Base-by-base conservation (phyloP, 1,140 invertebrate genomes). In the Campodea augens region DNA sequence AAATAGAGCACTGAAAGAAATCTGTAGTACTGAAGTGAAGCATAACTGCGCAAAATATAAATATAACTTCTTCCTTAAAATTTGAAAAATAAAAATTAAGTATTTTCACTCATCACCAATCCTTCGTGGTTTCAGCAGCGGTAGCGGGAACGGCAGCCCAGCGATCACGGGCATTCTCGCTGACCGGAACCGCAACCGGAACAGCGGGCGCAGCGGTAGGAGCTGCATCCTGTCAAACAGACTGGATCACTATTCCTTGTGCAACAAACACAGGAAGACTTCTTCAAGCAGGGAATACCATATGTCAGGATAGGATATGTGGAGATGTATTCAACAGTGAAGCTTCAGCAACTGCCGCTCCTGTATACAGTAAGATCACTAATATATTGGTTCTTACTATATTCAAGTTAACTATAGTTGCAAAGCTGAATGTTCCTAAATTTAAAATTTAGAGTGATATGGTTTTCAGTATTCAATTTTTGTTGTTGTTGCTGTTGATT, bases 171-270 rank as follows among this genome's bases (percentile, higher is more conserved):
- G 27, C 27, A 7, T 32, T 32, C 27, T 32, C 27, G 7, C 15
- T 32, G 27, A 32, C 27, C 7, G 27, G 27, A 7, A 32, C 7
- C 27, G 7, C 7, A 15, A 15, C 7, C 27, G 15, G 27, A 7
- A 7, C 70, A 0, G 75, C 77, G 12, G 72, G 68, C 25, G 68
- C 74, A 0, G 78, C 74, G 61, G 72, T 78, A 42, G 27, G 27
- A 15, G 7, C 27, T 10, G 15, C 27, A 7, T 10, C 7, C 15
- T 86, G 81, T 54, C 69, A 72, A 37, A 71, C 72, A 23, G 82
- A 86, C 57, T 86, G 79, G 75, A 55, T 86, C 1, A 64, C 78
- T 20, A 77, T 85, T 18, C 80, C 81, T 0, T 84, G 81, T 58
- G 77, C 75, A 0, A 67, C 63, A 0, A 79, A 78, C 51, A 65